Conservation (phyloP, 2,113 vertebrate species). For the Syngnathus floridae region DNA sequence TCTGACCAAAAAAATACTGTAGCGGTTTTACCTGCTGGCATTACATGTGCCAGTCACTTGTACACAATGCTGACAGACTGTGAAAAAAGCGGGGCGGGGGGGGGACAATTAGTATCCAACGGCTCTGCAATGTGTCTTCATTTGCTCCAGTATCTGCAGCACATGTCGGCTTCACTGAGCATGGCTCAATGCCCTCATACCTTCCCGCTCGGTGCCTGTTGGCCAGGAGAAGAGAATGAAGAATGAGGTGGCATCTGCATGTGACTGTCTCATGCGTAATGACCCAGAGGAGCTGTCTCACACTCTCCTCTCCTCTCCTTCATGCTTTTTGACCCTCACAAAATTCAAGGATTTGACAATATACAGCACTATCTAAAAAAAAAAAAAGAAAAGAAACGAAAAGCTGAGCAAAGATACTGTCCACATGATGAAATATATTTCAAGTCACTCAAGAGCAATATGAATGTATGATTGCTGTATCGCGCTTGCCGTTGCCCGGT, state of each 20-base stretch:
- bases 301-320: slow-evolving; percentile 15
- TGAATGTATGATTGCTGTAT: background rate
- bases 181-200: slow-evolving; percentile 43
- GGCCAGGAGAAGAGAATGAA: slow-evolving; percentile 47
- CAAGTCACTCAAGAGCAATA: slow-evolving; percentile 21
- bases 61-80: slow-evolving; percentile 38
- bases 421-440: slow-evolving; percentile 15
- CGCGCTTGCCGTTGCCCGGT: slow-evolving; percentile 33
- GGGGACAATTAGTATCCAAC: slow-evolving; percentile 52
- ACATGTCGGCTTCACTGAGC: slow-evolving; percentile 54
- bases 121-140: slow-evolving; percentile 59
- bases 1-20: slow-evolving; percentile 30
- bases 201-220: slow-evolving; percentile 24
- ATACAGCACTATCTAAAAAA: slow-evolving; percentile 25
- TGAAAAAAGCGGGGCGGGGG: slow-evolving; percentile 29
- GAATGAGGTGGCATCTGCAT: slow-evolving; percentile 54
- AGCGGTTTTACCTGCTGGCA: slow-evolving; percentile 32
- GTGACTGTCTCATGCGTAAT: slow-evolving; percentile 59
- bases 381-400: slow-evolving; percentile 34
- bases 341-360: slow-evolving; percentile 12
- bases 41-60: slow-evolving; percentile 50
- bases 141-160: slow-evolving; percentile 56
- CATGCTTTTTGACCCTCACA: slow-evolving; percentile 19
- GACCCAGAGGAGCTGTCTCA: slow-evolving; percentile 47
- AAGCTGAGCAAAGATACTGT: slow-evolving; percentile 27